Percentiles rank a stretch among this genome's conserved stretches.
Conservation (phyloP, 2,113 vertebrate genomes). For the Crocuta crocuta region DNA sequence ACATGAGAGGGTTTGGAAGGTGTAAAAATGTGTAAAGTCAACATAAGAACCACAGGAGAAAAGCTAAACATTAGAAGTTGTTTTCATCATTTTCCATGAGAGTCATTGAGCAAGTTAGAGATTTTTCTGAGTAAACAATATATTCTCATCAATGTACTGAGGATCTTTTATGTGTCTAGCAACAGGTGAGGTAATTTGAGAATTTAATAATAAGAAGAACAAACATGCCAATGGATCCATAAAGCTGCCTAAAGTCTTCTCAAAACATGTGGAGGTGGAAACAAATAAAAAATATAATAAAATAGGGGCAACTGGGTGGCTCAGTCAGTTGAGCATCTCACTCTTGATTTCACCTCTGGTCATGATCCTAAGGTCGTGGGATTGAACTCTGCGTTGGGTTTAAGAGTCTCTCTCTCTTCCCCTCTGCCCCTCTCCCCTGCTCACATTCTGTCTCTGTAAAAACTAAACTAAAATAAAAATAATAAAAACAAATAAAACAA, state of each 20-base stretch:
- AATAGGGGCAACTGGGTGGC: too few relatives aligned
- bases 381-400: too few relatives aligned
- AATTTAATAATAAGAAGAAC: slow-evolving; percentile 32
- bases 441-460: too few relatives aligned
- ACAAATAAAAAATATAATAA: neutral
- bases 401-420: too few relatives aligned
- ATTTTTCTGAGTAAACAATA: neutral
- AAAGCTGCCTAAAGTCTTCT: neutral
- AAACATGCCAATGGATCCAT: neutral
- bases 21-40: slow-evolving; percentile 47
- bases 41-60: neutral
- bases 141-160: neutral
- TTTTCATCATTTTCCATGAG: neutral
- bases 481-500: too few relatives aligned
- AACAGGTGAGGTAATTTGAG: neutral
- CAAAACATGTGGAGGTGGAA: neutral
- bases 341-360: too few relatives aligned
- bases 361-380: too few relatives aligned
- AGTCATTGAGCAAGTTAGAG: neutral
- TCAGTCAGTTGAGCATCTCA: too few relatives aligned
- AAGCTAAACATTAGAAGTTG: neutral
- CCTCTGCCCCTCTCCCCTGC: too few relatives aligned
- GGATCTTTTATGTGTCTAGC: neutral
- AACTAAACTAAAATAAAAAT: too few relatives aligned
- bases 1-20: neutral